Base-by-base conservation (phyloP, 2,113 vertebrate genomes). In the Trichomycterus rosablanca region DNA sequence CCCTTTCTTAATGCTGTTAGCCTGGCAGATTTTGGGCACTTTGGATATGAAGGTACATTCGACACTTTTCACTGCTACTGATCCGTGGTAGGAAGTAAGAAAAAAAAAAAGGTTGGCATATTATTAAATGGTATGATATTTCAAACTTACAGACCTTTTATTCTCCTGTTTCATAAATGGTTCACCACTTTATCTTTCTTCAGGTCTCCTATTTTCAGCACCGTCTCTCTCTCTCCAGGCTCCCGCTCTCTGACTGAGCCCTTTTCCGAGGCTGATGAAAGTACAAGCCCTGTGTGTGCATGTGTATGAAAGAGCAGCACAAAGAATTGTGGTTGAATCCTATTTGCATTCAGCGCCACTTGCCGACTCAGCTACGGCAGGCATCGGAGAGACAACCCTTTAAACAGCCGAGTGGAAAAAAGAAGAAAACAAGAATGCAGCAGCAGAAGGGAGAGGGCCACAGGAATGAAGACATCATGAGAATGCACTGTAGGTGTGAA, bases 261-360 rank as follows among this genome's bases (percentile, higher is more conserved):
- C 51, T 76, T 67, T 61, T 35, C 16, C 3, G 11, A 56, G 50
- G 35, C 10, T 51, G 44, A 19, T 35, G 55, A 43, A 68, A 28
- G 30, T 59, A 59, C 48, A 40, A 57, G 46, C 18, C 22, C 26
- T 42, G 23, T 43, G 57, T 50, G 37, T 37, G 40, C 24, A 37
- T 42, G 37, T 58, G 52, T 12, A 55, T n/a, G 23, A n/a, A 20
- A 22, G 52, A 26, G 45, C 6, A 37, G 11, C 26, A 42, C 30
- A 63, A 34, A 16, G n/a, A 14, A 15, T 34, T 40, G 7, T 28
- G 32, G 52, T n/a, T 30, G 24, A 52, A 23, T 58, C 66, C 69
- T 46, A 69, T 73, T 69, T 69, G 66, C 66, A 73, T 73, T 73
- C 71, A 66, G 23, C 51, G 54, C 57, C 66, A 66, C 57, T 57